Base-by-base conservation (phyloP, 2,888 invertebrate species). In the Philereme vetulata region DNA sequence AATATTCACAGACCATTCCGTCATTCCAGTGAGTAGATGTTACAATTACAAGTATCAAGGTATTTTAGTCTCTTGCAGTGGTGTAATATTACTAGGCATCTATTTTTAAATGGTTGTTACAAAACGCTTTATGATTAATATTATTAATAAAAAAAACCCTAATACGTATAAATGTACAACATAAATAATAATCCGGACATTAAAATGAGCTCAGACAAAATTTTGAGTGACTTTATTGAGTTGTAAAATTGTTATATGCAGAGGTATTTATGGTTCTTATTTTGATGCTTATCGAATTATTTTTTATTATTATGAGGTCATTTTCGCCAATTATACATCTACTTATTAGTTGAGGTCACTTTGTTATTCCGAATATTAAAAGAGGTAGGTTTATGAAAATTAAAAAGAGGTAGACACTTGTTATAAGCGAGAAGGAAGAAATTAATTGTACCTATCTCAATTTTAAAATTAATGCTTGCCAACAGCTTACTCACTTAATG, bases 241-340 rank as follows among this genome's bases (percentile, higher is more conserved):
- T 21, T 51, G 40, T 55, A 42, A 35, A 36, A 10, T 56, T 59
- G 38, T 59, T 59, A 36, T 54, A 48, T 53, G 1, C 36, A 60
- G 68, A 69, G 69, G 69, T 69, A 69, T 54, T 21, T 65, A 49
- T 56, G 68, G 68, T 69, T 65, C 51, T 62, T 65, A 68, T 55
- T 62, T 54, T 57, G 66, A 62, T 64, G 59, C 62, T 65, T 69
- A 68, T 43, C 49, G 40, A 51, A 51, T 55, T 58, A 58, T 9
- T 58, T 51, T 51, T 58, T 55, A 58, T 55, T 62, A 55, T 48
- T 52, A 63, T 62, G 64, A 65, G 56, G 62, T 65, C 44, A 57
- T 54, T 59, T 58, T 60, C 11, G 61, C 62, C 60, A 57, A 63
- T 64, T 65, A 61, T 57, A 65, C 47, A 44, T 56, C 60, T 61